Percentiles rank a stretch among this genome's conserved stretches.
These are phyloP conservation scores for Nycticebus coucang DNA, from an alignment of 2,113 vertebrate genomes.

Conservation along the genomic window DNA sequence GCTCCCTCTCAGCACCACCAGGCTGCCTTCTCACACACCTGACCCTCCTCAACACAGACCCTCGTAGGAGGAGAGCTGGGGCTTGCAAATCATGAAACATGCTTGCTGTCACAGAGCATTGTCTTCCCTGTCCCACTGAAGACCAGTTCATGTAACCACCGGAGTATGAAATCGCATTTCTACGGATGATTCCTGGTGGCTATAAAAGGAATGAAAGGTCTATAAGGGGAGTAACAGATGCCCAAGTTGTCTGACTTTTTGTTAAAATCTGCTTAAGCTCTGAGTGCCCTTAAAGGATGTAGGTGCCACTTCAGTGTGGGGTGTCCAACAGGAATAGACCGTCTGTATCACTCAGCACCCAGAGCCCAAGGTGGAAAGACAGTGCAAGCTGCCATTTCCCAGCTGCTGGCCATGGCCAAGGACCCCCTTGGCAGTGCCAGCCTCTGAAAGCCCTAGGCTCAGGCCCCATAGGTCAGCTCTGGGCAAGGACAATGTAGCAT, in stretches of 20 bases:
- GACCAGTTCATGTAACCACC: neutral
- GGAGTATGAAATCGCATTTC: neutral
- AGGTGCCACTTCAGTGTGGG: neutral
- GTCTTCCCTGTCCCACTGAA: neutral
- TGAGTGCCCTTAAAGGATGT: neutral
- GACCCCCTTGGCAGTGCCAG: neutral
- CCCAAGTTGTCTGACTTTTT: neutral
- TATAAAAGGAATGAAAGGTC: neutral
- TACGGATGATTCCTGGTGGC: neutral
- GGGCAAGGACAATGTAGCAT: neutral
- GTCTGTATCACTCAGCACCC: neutral
- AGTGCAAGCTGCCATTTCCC: neutral
- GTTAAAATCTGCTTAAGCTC: slow-evolving; percentile 6
- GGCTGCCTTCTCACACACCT: neutral
- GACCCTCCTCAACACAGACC: neutral
- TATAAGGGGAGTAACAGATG: neutral
- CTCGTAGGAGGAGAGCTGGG: neutral
- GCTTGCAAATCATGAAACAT: neutral
- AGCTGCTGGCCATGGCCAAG: neutral
- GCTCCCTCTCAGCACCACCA: neutral
- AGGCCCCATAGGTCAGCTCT: neutral
- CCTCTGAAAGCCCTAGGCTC: neutral
- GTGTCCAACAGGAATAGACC: neutral
- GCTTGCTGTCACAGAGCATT: neutral
- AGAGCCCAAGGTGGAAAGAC: neutral